Base-by-base conservation (phyloP, 2,888 invertebrate genomes). In the Dichetophora obliterata region DNA sequence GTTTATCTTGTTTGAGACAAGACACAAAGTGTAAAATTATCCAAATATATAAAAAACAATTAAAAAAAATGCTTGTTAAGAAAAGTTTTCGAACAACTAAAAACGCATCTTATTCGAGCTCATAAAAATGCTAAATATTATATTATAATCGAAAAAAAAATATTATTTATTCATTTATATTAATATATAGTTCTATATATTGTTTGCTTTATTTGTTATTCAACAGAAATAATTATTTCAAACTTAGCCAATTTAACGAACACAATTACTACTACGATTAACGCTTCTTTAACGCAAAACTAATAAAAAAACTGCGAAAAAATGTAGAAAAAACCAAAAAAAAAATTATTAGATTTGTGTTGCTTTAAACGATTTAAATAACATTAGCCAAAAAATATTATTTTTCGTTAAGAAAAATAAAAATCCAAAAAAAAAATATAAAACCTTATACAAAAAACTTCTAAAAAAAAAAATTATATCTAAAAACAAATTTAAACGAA, bases 141-240 rank as follows among this genome's bases (percentile, higher is more conserved):
- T 31, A 27, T 61, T 31, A 63, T 31, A 34, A 63, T 16, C 22
- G n/a, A n/a, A 63, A 27, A 24, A 27, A 9, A n/a, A 27, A 19
- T 2, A 1, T 61, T 31, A 27, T 16, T 61, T 61, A 27, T 24
- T 16, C 22, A 61, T 22, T 22, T 54, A 22, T 54, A 54, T 27
- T 11, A 59, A 27, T 63, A 63, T 31, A 63, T 70, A 31, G 34
- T 16, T 31, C 19, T 27, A 54, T 11, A 14, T 71, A 19, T 70
- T 27, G 27, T 63, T 73, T 73, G 65, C 63, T 73, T 73, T 71
- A 71, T 57, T 37, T 73, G 50, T 73, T 72, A 61, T 59, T 48
- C 11, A 52, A 69, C 52, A 50, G 8, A 54, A 16, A 22, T 19
- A 37, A 43, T n/a, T 66, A 22, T 63, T 34, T n/a, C 16, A n/a